Base-by-base conservation (phyloP, 2,113 vertebrate species). In the Laticauda laticaudata region DNA sequence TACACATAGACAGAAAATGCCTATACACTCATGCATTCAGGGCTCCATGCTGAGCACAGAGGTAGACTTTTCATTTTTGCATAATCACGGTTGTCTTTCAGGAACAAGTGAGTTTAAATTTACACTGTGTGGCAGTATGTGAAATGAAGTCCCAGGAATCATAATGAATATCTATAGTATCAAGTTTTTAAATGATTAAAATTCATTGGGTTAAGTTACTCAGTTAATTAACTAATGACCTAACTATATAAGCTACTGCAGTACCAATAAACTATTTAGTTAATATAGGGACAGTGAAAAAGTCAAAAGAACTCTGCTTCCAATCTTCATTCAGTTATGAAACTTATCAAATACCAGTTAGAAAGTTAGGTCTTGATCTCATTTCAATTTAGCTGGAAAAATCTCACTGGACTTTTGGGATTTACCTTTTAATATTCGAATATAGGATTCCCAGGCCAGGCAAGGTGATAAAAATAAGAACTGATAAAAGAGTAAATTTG, bases 221-320 rank as follows among this genome's bases (percentile, higher is more conserved):
- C 51, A 92, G 92, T 92, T 89, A 89, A 92, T 92, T 92, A 92
- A 89, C 87, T 92, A 92, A 92, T 92, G 92, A 92, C 87, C 64
- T 26, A 89, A 57, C 56, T 89, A 69, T 89, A 85, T 81, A 89
- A 92, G 61, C 87, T 39, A 81, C 87, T 57, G 24, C 53, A 57
- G 24, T 48, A 85, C 53, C 91, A 48, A 57, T 7, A 57, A 56
- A 92, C 23, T 43, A 53, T 43, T 39, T 88, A 81, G 34, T 57
- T 75, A 43, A 5, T 8, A 88, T 20, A 29, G 51, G 9, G 15
- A 56, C 23, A 4, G 55, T 88, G 23, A 51, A 88, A 75, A 88
- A 34, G 55, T 7, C 29, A 24, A 45, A 45, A 45, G 48, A 87
- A 14, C 39, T 26, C 18, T 59, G 18, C 26, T 59, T 61, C 15